These are phyloP conservation scores for Spatulosminthurus flaviceps DNA, from an alignment of 2,888 invertebrate species.

Conservation along the genomic window DNA sequence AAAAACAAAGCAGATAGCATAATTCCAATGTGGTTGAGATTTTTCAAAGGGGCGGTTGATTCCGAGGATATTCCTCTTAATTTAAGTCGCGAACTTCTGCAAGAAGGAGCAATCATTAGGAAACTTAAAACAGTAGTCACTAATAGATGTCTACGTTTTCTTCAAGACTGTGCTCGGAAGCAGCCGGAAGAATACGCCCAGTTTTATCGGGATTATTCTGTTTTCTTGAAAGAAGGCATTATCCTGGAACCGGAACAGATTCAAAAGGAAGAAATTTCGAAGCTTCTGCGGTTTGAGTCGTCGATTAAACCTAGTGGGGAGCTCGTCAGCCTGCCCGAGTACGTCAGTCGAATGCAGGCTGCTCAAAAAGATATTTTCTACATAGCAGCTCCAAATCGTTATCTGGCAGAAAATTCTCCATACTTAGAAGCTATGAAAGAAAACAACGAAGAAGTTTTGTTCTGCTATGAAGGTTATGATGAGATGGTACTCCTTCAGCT, in stretches of 20 bases:
- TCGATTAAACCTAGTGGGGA: slow-evolving; percentile 78
- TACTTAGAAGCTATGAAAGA: slow-evolving; percentile 93
- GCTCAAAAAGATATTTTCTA: slow-evolving; percentile 90
- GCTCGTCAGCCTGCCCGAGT: slow-evolving; percentile 82
- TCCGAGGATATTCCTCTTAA: slow-evolving; percentile 98
- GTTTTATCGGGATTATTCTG: slow-evolving; percentile 90
- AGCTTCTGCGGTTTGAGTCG: slow-evolving; percentile 90
- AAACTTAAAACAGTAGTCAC: slow-evolving; percentile 86
- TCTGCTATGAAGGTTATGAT: slow-evolving; percentile 97
- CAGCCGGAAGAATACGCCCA: slow-evolving; percentile 81
- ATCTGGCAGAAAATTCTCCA: slow-evolving; percentile 91
- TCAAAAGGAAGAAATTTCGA: slow-evolving; percentile 92
- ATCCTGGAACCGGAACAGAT: slow-evolving; percentile 80
- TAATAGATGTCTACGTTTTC: slow-evolving; percentile 82
- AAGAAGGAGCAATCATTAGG: slow-evolving; percentile 90
- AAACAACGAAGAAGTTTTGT: slow-evolving; percentile 88
- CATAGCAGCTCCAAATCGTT: slow-evolving; percentile 91
- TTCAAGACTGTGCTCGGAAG: slow-evolving; percentile 85
- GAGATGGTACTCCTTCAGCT: slow-evolving; percentile 92
- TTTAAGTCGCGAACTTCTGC: slow-evolving; percentile 92
- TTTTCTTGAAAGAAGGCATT: slow-evolving; percentile 96
- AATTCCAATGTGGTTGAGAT: slow-evolving; percentile 93
- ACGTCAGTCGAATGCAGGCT: slow-evolving; percentile 78
- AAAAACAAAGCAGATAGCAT: slow-evolving; percentile 90
- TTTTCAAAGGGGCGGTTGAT: slow-evolving; percentile 96